phyloP scores from a whole-genome alignment of 2,888 invertebrate species.

The Patella caerulea region DNA sequence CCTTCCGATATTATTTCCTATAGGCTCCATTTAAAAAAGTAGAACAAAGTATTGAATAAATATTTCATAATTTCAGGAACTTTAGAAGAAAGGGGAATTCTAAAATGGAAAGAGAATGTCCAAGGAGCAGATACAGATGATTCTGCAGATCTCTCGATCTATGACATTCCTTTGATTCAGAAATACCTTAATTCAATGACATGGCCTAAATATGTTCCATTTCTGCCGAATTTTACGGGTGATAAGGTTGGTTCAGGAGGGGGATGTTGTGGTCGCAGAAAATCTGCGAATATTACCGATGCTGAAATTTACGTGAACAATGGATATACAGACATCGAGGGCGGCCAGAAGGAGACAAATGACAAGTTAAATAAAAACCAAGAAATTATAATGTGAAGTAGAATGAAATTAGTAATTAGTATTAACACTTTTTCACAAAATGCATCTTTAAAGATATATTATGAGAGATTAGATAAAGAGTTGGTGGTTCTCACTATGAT shows the following conservation, averaged over 20 bases:
- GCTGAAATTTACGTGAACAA: not conserved
- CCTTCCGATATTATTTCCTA: too few relatives aligned
- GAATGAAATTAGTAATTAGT: too few relatives aligned
- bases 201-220: conserved; percentile 47
- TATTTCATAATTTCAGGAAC: conserved; percentile 75
- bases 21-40: too few relatives aligned
- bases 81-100: conserved; percentile 82
- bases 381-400: too few relatives aligned
- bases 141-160: conserved; percentile 61
- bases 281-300: not conserved
- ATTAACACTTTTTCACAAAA: too few relatives aligned
- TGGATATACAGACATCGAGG: not conserved
- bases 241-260: not conserved
- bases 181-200: conserved; percentile 43
- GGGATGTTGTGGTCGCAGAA: not conserved
- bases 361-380: not conserved
- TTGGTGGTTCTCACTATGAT: too few relatives aligned
- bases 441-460: too few relatives aligned
- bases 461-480: too few relatives aligned
- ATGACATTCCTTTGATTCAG: conserved; percentile 59
- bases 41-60: too few relatives aligned
- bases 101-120: conserved; percentile 78
- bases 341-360: not conserved
- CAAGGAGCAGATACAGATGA: conserved; percentile 8
- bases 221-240: conserved; percentile 42